Conservation (phyloP, 2,888 invertebrate genomes). For the Melinaea marsaeus region DNA sequence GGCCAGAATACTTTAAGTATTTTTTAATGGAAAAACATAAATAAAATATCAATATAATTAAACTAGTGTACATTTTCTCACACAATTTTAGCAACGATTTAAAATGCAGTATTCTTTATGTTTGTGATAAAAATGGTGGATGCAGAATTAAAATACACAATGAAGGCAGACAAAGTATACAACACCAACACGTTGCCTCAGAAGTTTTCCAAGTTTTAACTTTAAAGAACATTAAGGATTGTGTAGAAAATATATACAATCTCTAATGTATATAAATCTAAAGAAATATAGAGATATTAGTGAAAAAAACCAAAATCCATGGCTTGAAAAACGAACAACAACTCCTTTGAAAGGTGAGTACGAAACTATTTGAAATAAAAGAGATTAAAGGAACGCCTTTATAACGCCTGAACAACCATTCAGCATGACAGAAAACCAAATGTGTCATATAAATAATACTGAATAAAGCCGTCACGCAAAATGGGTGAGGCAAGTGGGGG, state of each 20-base stretch:
- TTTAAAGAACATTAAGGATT: slow-evolving; percentile 5
- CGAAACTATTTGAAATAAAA: slow-evolving; percentile 30
- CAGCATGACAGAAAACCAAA: slow-evolving; percentile 56
- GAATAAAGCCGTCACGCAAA: slow-evolving; percentile 70
- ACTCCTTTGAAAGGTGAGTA: slow-evolving; percentile 27
- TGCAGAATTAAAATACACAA: no score
- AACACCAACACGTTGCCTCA: slow-evolving; percentile 6
- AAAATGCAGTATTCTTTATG: no score
- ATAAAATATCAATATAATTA: no score
- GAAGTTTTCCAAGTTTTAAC: slow-evolving; percentile 10
- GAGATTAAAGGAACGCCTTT: slow-evolving; percentile 60
- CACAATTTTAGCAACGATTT: no score
- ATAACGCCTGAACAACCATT: no score
- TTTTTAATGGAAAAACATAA: no score
- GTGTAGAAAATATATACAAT: slow-evolving; percentile 2
- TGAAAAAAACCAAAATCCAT: not conserved
- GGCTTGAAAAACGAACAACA: slow-evolving; percentile 9
- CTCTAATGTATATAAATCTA: not conserved
- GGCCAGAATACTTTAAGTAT: no score
- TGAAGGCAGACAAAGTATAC: not conserved
- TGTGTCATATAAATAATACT: slow-evolving; percentile 69
- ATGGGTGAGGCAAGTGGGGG: no score
- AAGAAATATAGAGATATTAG: not conserved
- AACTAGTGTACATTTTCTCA: no score
- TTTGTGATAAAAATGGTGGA: no score